A percentile compares a stretch with the other conserved stretches of the same genome.
These are phyloP conservation scores for Triplophysa yarkandensis DNA, from an alignment of 2,797 vertebrate genomes.

Conservation along the genomic window DNA sequence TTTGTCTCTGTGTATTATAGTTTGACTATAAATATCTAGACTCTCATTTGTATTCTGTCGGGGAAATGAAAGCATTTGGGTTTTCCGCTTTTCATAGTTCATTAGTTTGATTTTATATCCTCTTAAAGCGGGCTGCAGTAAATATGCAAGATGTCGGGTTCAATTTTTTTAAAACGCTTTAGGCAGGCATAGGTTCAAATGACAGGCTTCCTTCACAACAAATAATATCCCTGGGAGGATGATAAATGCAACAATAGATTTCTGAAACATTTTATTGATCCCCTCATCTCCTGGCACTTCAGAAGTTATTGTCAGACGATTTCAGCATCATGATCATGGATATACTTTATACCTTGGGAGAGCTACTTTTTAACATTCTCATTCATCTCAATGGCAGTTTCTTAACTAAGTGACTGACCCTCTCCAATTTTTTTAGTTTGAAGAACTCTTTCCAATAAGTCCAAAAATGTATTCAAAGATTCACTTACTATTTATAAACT, in stretches of 20 bases:
- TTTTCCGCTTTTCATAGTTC: slow-evolving; percentile 68
- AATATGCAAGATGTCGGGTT: no score
- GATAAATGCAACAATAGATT: neutral
- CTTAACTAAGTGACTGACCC: no score
- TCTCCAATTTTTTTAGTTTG: no score
- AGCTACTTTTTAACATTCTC: no score
- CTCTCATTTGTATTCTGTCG: no score
- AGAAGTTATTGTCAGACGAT: neutral
- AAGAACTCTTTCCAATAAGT: no score
- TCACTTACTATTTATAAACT: no score
- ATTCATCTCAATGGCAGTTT: neutral
- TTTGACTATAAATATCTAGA: neutral
- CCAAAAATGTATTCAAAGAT: no score
- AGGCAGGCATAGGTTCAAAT: slow-evolving; percentile 11
- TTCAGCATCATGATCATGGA: neutral
- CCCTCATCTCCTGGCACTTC: neutral
- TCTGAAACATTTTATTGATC: neutral
- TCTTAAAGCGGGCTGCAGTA: slow-evolving; percentile 40
- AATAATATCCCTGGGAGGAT: neutral
- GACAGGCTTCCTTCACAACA: neutral
- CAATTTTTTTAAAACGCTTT: neutral
- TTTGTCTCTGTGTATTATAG: neutral
- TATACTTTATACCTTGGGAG: no score
- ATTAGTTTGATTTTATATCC: slow-evolving; percentile 64
- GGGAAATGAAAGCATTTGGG: slow-evolving; percentile 55